These are phyloP conservation scores for Lepeophtheirus nordmannii DNA, from an alignment of 2,888 invertebrate genomes.

Conservation along the genomic window DNA sequence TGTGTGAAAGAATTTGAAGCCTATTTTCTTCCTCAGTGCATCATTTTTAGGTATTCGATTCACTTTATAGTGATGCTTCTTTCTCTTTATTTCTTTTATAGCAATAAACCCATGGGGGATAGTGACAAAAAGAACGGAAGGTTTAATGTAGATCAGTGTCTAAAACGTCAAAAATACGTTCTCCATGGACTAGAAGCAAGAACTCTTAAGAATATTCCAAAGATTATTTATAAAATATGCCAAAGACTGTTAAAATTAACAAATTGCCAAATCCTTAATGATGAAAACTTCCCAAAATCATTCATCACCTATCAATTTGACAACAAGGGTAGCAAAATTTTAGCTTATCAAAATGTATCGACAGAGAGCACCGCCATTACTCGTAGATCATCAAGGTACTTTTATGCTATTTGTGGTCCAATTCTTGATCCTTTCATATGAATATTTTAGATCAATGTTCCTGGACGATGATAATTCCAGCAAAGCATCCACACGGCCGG, in stretches of 20 bases:
- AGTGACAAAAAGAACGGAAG: constrained; percentile 34
- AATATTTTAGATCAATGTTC: too few relatives aligned
- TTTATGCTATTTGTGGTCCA: too few relatives aligned
- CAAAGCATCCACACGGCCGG: background rate
- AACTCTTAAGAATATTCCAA: constrained; percentile 56
- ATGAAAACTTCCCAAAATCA: constrained; percentile 28
- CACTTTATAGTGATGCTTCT: too few relatives aligned
- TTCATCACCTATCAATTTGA: constrained; percentile 27
- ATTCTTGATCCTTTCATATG: too few relatives aligned
- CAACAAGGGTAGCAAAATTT: background rate
- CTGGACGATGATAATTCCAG: too few relatives aligned
- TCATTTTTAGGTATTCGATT: background rate
- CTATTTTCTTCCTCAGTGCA: constrained; percentile 47
- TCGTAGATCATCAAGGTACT: background rate
- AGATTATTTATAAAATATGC: constrained; percentile 60
- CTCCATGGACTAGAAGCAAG: constrained; percentile 64
- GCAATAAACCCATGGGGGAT: constrained; percentile 27
- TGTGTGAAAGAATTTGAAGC: constrained; percentile 67
- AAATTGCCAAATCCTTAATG: constrained; percentile 33
- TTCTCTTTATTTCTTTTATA: too few relatives aligned
- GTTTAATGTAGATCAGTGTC: constrained; percentile 52
- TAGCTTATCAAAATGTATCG: background rate
- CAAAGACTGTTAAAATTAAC: constrained; percentile 57
- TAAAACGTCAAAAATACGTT: constrained; percentile 52
- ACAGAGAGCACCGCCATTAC: constrained; percentile 14